Conservation (phyloP, 2,113 vertebrate species). For the Sapajus apella region DNA sequence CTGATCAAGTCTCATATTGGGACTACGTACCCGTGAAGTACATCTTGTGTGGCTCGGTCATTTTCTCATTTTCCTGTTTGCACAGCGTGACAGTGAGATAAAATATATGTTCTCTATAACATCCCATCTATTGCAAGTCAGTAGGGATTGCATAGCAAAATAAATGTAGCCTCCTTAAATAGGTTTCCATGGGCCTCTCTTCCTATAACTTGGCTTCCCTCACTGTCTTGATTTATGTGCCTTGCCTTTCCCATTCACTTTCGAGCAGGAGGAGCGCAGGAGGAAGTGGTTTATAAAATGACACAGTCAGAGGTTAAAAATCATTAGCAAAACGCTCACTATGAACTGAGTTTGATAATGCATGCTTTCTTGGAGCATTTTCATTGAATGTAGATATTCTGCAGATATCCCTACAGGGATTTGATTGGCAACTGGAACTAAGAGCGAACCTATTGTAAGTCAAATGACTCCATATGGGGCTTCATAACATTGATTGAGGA, state of each 20-base stretch:
- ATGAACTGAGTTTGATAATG: neutral
- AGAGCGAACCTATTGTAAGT: neutral
- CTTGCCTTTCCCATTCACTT: neutral
- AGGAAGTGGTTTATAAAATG: neutral
- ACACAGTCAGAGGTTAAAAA: constrained; percentile 32
- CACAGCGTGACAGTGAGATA: constrained; percentile 32
- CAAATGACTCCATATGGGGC: neutral
- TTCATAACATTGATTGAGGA: neutral
- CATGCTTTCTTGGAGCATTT: neutral
- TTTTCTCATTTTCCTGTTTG: constrained; percentile 17
- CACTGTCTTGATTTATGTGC: constrained; percentile 14
- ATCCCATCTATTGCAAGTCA: neutral
- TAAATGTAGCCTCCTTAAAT: constrained; percentile 25
- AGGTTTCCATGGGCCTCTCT: constrained; percentile 15
- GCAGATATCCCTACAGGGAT: neutral
- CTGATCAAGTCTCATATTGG: neutral
- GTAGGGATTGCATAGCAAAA: constrained; percentile 16
- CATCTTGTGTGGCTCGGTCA: constrained; percentile 39
- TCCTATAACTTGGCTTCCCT: neutral
- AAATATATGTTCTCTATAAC: neutral
- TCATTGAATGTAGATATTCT: neutral
- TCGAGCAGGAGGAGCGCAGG: neutral
- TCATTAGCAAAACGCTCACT: neutral
- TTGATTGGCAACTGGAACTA: neutral
- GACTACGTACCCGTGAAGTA: neutral